Evolutionary conservation across 2,888 invertebrate genomes (phyloP).

Genomic region (Chrysopilus asiliformis): DNA sequence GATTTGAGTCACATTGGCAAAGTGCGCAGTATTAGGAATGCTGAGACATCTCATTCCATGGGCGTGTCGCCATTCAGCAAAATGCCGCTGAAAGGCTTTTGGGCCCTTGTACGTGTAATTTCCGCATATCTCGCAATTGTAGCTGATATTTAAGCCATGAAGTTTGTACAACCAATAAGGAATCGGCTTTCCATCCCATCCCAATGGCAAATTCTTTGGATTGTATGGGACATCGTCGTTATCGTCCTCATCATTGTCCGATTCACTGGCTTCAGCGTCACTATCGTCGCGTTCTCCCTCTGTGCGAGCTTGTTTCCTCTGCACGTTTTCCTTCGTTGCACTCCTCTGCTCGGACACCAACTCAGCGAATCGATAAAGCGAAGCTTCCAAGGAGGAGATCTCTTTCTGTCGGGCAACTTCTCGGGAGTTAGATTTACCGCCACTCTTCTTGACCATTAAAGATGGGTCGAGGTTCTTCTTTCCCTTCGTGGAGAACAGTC

Average conservation of each 20-base stretch:
- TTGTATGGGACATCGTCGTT: conserved; percentile 96
- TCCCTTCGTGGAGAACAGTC: conserved; percentile 92
- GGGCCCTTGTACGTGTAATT: conserved; percentile 98
- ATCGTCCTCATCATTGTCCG: conserved; percentile 71
- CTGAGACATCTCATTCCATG: conserved; percentile 97
- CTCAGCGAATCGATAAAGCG: conserved; percentile 77
- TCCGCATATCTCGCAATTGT: conserved; percentile 98
- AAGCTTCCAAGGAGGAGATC: conserved; percentile 75
- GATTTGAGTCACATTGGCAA: conserved; percentile 98
- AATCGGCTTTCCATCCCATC: conserved; percentile 94
- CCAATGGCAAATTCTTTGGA: conserved; percentile 96
- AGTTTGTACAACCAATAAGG: conserved; percentile 99
- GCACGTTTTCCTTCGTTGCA: conserved; percentile 95
- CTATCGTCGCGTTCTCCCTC: conserved; percentile 88
- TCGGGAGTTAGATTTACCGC: conserved; percentile 40
- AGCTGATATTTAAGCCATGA: conserved; percentile 96
- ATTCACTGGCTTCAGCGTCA: conserved; percentile 74
- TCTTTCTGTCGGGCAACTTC: conserved; percentile 68
- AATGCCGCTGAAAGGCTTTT: conserved; percentile 98
- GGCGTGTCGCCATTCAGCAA: conserved; percentile 83
- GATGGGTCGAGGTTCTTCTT: conserved; percentile 84
- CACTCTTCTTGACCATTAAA: conserved; percentile 73
- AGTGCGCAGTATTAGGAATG: conserved; percentile 99
- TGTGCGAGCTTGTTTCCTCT: conserved; percentile 91
- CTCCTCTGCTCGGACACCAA: conserved; percentile 71